phyloP scores from a whole-genome alignment of 1,140 invertebrate species.

The Papilio machaon region DNA sequence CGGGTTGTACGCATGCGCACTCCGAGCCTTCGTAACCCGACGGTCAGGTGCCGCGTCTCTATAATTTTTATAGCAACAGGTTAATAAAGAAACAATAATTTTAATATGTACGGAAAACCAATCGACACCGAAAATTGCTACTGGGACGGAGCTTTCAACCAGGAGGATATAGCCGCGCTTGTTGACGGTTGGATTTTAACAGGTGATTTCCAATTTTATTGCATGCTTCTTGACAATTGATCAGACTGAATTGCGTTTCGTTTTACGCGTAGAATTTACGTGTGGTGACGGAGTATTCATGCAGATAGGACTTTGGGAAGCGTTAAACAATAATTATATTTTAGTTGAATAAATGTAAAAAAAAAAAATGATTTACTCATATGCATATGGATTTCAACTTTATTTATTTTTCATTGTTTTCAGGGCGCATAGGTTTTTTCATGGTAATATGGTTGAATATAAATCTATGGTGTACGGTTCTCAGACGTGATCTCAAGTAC shows the following conservation, averaged over 20 bases:
- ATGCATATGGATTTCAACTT: neutral
- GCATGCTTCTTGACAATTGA: neutral
- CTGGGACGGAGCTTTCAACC: conserved; percentile 28
- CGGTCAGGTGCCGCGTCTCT: conserved; percentile 13
- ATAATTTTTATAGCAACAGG: conserved; percentile 42
- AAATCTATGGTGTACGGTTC: conserved; percentile 51
- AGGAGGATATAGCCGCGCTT: neutral
- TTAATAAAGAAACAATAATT: conserved; percentile 3
- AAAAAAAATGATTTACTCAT: neutral
- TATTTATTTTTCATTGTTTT: conserved; percentile 44
- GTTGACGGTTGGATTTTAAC: conserved; percentile 27
- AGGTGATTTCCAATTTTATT: conserved; percentile 13
- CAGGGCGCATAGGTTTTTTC: conserved; percentile 53
- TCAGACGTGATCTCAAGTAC: conserved; percentile 60
- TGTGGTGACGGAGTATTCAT: neutral
- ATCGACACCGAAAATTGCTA: conserved; percentile 8
- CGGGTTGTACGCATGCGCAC: conserved; percentile 29
- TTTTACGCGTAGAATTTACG: neutral
- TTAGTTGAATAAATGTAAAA: no score
- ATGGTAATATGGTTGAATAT: conserved; percentile 54
- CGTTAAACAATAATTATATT: no score
- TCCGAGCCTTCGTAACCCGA: neutral
- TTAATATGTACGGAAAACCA: conserved; percentile 27
- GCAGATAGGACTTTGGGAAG: no score
- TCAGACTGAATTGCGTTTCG: neutral